Evolutionary conservation across 2,113 vertebrate species (phyloP), one percentile per base, ranked within the genome.

Genomic region (Silurus meridionalis): DNA sequence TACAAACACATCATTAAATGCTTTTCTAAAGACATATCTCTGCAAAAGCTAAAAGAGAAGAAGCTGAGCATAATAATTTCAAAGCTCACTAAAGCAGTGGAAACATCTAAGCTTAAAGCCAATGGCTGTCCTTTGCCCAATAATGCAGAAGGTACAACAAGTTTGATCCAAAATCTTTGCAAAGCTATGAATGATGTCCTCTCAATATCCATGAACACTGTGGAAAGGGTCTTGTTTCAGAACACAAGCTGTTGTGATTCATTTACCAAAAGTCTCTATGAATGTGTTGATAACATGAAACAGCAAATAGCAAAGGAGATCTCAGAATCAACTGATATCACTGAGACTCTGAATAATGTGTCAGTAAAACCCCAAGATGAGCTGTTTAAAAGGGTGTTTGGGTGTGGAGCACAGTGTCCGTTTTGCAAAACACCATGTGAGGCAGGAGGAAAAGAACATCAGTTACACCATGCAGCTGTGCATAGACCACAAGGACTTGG

Each of bases 361-460:
- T 69, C 77, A 8, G 13, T 88, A 6, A 89, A 85, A 50, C 89
- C 90, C 11, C 87, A 90, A 23, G 11, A 89, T 2, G 82, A 46
- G 52, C 80, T 91, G 48, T 88, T 90, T 48, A 86, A 75, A 5
- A 81, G 79, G 58, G 87, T 93, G 21, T 90, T 92, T 83, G 92
- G 92, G 52, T 92, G 92, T 80, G 91, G 90, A 17, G 83, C 91
- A n/a, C 67, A 48, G 66, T 91, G 90, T 81, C 92, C 89, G 0
- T 93, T 92, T 86, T 92, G 90, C 48, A 81, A 63, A 14, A 88
- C 87, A 6, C 91, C 91, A 6, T 93, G 92, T 83, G 91, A 93
- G 72, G 89, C 91, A 10, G 91, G 86, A 19, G 85, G 89, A 21
- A 83, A 66, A 46, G 21, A 79, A 2, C 89, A 92, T 37, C 74